Evolutionary conservation across 1,140 invertebrate genomes (phyloP), one percentile per base, ranked within the genome.

Genomic region (Drosophila nigromelanica): DNA sequence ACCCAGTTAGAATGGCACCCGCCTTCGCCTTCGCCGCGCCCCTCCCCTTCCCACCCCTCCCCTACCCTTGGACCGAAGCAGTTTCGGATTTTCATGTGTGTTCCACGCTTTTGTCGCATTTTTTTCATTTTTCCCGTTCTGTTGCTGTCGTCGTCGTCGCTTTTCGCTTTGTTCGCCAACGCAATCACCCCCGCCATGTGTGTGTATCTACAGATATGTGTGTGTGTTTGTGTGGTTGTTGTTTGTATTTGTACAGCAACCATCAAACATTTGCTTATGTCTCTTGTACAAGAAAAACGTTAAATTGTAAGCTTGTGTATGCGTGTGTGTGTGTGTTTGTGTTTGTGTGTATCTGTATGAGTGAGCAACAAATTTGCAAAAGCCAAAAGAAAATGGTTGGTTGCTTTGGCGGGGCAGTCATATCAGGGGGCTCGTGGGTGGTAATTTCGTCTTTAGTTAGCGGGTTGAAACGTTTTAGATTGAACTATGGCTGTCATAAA

Each of bases 221-320:
- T 66, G 45, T 71, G 45, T 52, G 52, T 55, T 47, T 78, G 45
- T 78, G 62, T 69, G 81, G 42, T 69, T 85, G 81, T 66, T 86
- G 74, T 87, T 86, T 86, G 83, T 87, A 79, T 82, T 87, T 81
- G 79, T 87, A 89, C 83, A 87, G 83, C 83, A 87, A 87, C 83
- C 83, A 87, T 87, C 85, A 87, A 87, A 87, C 83, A 89, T 89
- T 87, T 82, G 69, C 72, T 80, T 47, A 56, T 85, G 77, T 83
- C 64, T 81, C 70, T 78, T 55, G 50, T 64, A 70, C 60, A 73
- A 69, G 73, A 76, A 79, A 72, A 70, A 64, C 51, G 66, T 70
- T 52, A 47, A 61, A 86, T 78, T 86, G 51, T 80, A 51, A 80
- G 52, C 77, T 61, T 59, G 59, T 75, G 50, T 83, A 62, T 30